phyloP scores from a whole-genome alignment of 2,797 vertebrate genomes.

The Peromyscus eremicus region DNA sequence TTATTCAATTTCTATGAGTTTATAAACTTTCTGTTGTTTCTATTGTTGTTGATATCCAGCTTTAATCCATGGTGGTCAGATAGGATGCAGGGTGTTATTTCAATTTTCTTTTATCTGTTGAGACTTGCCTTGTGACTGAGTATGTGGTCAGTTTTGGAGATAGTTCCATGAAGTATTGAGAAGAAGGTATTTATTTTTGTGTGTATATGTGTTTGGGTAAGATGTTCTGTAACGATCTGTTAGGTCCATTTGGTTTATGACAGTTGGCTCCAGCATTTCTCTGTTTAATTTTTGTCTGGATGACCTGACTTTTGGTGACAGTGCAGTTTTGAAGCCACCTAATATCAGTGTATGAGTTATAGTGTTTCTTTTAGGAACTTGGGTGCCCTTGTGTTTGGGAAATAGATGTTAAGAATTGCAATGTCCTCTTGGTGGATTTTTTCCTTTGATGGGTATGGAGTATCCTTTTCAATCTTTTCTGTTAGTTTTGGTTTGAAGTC shows the following conservation, averaged over 20 bases:
- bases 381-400: background rate
- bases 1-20: background rate
- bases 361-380: background rate
- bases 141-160: background rate
- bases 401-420: background rate
- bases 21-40: background rate
- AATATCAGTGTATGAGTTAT: background rate
- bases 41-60: background rate
- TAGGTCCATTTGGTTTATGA: background rate
- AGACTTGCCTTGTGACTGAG: background rate
- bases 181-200: background rate
- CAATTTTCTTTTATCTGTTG: background rate
- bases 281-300: background rate
- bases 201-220: background rate
- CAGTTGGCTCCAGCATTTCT: background rate
- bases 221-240: background rate
- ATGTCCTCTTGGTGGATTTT: background rate
- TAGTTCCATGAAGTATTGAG: background rate
- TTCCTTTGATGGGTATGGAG: background rate
- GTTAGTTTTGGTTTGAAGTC: background rate
- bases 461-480: background rate
- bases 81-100: background rate
- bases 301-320: background rate
- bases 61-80: background rate
- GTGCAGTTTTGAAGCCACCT: background rate